Base-by-base conservation (phyloP, 2,888 invertebrate species). In the Meiosimyza decipiens region DNA sequence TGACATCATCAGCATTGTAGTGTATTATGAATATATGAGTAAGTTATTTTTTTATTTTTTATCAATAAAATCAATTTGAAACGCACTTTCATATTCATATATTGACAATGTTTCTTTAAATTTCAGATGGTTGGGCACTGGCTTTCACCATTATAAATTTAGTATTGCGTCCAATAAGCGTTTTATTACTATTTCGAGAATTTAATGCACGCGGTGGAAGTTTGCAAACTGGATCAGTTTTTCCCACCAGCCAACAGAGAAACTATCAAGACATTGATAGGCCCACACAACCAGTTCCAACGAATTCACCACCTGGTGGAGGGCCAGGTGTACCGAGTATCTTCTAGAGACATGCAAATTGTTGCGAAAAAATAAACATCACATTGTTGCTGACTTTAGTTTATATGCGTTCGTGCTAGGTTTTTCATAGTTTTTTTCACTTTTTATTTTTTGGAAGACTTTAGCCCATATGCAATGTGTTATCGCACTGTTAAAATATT, bases 241-340 rank as follows among this genome's bases (percentile, higher is more conserved):
- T 86, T 71, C 87, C 87, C 12, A 83, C 83, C n/a, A 82, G 76
- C 18, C 84, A 84, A 73, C 87, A 87, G 77, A 80, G 87, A 57
- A 86, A 82, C 77, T 87, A 87, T 76, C 86, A 87, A 80, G 87
- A 87, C 74, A 87, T 87, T 54, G 87, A 87, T 77, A 82, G 86
- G 63, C 84, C 86, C 51, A 80, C 82, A 67, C 87, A 87, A 76
- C 82, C 86, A 47, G 84, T 86, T 73, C 87, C 87, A 47, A 83
- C 85, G 64, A 84, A 83, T 62, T 79, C 82, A 18, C 82, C 82
- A 77, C 74, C 77, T 54, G 75, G 75, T 40, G 81, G 80, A 22
- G 84, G 82, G 1, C 85, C 85, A 59, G 86, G 86, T 82, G 86
- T 87, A 74, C 85, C 86, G 16, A 86, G 84, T 80, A 87, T 87